Evolutionary conservation across 2,888 invertebrate species (phyloP).

Genomic region (Hecatera dysodea): DNA sequence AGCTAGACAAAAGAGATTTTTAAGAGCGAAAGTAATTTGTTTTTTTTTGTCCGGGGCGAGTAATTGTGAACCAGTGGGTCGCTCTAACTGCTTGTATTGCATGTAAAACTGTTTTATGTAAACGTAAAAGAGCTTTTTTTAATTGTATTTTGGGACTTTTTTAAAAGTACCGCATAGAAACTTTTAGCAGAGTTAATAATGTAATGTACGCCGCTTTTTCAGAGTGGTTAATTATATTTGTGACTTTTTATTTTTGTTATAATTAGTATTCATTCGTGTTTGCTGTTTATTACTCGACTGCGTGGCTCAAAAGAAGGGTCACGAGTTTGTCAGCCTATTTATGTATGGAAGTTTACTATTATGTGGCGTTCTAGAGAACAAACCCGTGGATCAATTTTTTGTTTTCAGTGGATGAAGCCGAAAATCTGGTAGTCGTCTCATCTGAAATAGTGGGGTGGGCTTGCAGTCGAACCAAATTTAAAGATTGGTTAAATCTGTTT

Average conservation of each 20-base stretch:
- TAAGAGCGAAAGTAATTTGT: constrained; percentile 61
- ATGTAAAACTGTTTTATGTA: constrained; percentile 55
- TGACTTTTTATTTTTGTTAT: not conserved
- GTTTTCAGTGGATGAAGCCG: no score
- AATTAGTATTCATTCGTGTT: not conserved
- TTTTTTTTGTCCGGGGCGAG: constrained; percentile 55
- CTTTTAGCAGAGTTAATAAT: constrained; percentile 15
- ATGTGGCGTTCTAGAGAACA: no score
- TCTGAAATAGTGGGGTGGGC: no score
- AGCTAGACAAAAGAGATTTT: constrained; percentile 60
- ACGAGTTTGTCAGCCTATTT: no score
- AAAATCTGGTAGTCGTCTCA: no score
- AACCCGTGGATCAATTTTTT: no score
- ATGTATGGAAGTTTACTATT: no score
- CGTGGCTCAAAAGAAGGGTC: no score
- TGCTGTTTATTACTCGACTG: not conserved
- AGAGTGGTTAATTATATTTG: not conserved
- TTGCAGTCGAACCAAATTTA: no score
- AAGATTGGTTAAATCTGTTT: no score
- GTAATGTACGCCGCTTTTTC: constrained; percentile 12
- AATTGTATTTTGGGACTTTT: constrained; percentile 6
- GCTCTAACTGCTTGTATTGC: constrained; percentile 37
- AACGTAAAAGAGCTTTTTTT: constrained; percentile 22
- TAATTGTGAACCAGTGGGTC: constrained; percentile 47
- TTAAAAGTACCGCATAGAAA: constrained; percentile 2